Base-by-base conservation (phyloP, 1,140 invertebrate genomes). In the Drosophila kanapiae region DNA sequence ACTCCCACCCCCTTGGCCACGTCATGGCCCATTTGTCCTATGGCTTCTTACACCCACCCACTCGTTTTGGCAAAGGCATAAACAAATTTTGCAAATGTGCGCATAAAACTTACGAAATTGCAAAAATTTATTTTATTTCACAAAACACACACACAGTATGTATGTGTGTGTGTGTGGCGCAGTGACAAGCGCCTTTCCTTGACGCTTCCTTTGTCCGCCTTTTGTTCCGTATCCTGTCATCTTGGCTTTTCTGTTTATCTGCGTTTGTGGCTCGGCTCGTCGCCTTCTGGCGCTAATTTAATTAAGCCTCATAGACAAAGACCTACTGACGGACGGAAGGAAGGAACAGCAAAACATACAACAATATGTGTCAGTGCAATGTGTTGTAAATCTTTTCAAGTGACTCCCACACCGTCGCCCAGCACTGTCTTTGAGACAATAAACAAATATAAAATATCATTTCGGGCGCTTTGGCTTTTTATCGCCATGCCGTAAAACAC, bases 91-190 rank as follows among this genome's bases (percentile, higher is more conserved):
- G 84, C 80, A 75, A 84, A 87, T 88, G 80, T 80, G 54, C 72
- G 78, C 80, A 87, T 88, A 84, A 87, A 87, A 87, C 85, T 81
- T 87, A 78, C 85, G 64, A 84, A 87, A 90, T 90, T 78, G 84
- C 84, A 84, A 80, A 90, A 74, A 78, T 78, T 64, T 64, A 78
- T 79, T 78, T 79, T 78, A 79, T 64, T 79, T 60, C 53, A 29
- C 58, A 67, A 23, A 43, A 48, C 35, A 51, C 42, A 51, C 27
- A 64, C 29, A 62, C 37, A 48, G n/a, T n/a, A n/a, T n/a, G n/a
- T n/a, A n/a, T n/a, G n/a, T n/a, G n/a, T 23, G 38, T 42, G 54
- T 38, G 64, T 51, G 48, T 23, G 23, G 23, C 31, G 35, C 35
- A 33, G 56, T 60, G 43, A 67, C 53, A 68, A 69, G 49, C 40